phyloP scores from a whole-genome alignment of 2,888 invertebrate genomes.

The Dicyrtomina minuta region DNA sequence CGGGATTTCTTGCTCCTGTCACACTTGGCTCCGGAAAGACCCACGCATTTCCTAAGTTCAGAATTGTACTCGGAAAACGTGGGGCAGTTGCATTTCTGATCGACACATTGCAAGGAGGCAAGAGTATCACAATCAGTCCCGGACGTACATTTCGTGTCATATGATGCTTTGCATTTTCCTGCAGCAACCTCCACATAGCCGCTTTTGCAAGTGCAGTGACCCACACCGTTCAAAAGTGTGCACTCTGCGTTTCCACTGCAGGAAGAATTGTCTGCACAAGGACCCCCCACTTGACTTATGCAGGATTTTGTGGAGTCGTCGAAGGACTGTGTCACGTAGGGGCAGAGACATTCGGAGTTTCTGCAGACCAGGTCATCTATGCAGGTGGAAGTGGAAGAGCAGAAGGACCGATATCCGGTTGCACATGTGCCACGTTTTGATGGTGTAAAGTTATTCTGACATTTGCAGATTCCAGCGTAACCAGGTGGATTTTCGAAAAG shows the following conservation, averaged over 20 bases:
- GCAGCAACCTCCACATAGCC: background rate
- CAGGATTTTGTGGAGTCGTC: background rate
- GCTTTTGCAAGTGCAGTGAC: conserved; percentile 2
- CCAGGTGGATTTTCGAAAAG: background rate
- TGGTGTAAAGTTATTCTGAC: background rate
- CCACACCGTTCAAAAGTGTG: background rate
- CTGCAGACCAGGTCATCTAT: conserved; percentile 4
- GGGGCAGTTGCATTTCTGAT: background rate
- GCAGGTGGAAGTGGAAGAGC: background rate
- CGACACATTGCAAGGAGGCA: background rate
- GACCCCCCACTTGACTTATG: background rate
- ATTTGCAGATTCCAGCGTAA: background rate
- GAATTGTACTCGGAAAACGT: background rate
- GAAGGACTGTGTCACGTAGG: background rate
- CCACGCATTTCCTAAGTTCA: conserved; percentile 1
- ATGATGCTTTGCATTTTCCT: background rate
- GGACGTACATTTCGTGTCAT: background rate
- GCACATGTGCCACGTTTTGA: background rate
- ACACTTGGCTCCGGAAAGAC: conserved; percentile 6
- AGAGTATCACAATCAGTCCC: background rate
- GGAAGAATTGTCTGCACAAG: background rate
- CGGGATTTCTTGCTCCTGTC: no score
- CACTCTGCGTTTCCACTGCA: background rate
- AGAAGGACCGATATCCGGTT: background rate
- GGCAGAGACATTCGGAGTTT: background rate